A percentile compares a stretch with the other conserved stretches of the same genome.
Evolutionary conservation across 2,113 vertebrate species (phyloP).

Genomic region (Cryptotis parvus): DNA sequence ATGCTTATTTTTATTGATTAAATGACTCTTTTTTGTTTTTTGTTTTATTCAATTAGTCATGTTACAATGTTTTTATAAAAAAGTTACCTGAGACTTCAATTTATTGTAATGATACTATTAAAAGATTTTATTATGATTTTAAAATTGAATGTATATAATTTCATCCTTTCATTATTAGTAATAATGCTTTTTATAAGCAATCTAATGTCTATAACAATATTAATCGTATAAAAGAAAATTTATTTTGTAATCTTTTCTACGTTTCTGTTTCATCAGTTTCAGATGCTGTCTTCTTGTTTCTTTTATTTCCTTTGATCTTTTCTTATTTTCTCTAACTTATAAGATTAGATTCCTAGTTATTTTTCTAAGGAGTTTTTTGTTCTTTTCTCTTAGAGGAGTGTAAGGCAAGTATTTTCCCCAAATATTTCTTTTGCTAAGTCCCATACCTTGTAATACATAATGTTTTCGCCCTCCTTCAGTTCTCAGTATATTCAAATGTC

Average conservation of each 20-base stretch:
- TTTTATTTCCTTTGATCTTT: not conserved
- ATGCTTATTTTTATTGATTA: not conserved
- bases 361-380: not conserved
- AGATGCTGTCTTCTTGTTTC: not conserved
- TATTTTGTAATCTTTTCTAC: not conserved
- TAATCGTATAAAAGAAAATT: too few species aligned
- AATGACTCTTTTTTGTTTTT: not conserved
- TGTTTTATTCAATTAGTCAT: not conserved
- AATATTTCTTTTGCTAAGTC: not conserved
- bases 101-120: not conserved
- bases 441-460: not conserved
- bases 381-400: not conserved
- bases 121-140: not conserved
- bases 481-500: not conserved
- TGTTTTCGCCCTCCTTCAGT: not conserved
- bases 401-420: not conserved
- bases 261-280: not conserved
- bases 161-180: not conserved
- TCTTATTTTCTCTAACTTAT: not conserved
- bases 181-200: not conserved
- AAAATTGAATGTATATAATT: not conserved
- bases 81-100: not conserved
- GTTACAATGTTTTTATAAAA: conserved; percentile 1
- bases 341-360: not conserved
- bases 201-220: not conserved